phyloP scores from a whole-genome alignment of 2,888 invertebrate genomes.

The Sicus ferrugineus region DNA sequence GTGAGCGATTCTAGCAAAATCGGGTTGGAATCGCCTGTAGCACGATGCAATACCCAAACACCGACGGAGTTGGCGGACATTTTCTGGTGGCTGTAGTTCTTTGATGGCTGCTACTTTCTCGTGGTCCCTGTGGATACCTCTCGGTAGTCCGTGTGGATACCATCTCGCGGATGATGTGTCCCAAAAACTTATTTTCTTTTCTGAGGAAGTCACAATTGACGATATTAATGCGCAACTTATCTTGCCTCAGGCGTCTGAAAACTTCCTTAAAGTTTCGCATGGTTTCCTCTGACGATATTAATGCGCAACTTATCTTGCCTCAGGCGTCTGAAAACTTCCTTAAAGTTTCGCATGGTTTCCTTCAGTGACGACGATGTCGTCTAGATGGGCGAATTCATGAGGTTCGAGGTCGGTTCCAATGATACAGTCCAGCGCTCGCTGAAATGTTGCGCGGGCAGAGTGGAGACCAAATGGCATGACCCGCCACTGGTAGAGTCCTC shows the following conservation, averaged over 20 bases:
- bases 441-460: slow-evolving; percentile 30
- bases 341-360: background rate
- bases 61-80: too few relatives aligned
- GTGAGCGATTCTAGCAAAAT: slow-evolving; percentile 11
- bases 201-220: slow-evolving; percentile 21
- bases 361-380: background rate
- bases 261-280: slow-evolving; percentile 5
- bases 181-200: background rate
- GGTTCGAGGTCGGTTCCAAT: slow-evolving; percentile 19
- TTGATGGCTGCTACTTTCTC: slow-evolving; percentile 14
- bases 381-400: too few relatives aligned
- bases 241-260: slow-evolving; percentile 9
- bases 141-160: slow-evolving; percentile 24
- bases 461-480: background rate
- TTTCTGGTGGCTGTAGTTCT: background rate
- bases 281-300: background rate
- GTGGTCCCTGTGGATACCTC: too few relatives aligned
- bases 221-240: slow-evolving; percentile 14
- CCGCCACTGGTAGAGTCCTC: slow-evolving; percentile 16
- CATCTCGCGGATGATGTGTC: slow-evolving; percentile 7
- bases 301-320: too few relatives aligned
- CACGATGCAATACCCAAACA: too few relatives aligned
- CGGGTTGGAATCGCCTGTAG: slow-evolving; percentile 29
- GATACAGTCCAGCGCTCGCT: slow-evolving; percentile 17
- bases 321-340: too few relatives aligned